These are phyloP conservation scores for Drosophila bocqueti DNA, from an alignment of 1,140 invertebrate species.

Conservation along the genomic window DNA sequence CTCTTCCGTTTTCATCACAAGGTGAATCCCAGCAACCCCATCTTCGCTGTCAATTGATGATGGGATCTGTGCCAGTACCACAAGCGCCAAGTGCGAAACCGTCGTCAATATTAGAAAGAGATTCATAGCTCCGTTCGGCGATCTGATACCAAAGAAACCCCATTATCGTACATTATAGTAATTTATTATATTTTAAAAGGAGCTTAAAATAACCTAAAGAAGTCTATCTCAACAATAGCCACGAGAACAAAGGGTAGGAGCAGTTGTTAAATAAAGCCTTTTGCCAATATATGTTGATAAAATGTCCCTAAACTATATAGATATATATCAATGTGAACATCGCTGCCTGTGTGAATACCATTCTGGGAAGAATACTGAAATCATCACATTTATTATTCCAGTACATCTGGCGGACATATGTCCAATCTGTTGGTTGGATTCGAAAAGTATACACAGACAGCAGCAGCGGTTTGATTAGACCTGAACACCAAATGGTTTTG, in stretches of 20 bases:
- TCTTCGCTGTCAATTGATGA: conserved; percentile 52
- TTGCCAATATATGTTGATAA: neutral
- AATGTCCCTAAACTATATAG: neutral
- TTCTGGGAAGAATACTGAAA: neutral
- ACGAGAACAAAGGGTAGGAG: too few species aligned
- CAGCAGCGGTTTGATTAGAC: neutral
- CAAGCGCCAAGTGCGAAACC: conserved; percentile 37
- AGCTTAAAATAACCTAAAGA: neutral
- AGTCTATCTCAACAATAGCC: too few species aligned
- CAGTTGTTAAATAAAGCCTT: too few species aligned
- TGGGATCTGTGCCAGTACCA: conserved; percentile 46
- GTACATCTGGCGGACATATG: conserved; percentile 8
- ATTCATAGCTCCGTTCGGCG: conserved; percentile 44
- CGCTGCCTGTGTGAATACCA: neutral
- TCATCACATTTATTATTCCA: neutral
- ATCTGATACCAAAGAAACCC: neutral
- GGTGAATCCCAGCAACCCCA: conserved; percentile 41
- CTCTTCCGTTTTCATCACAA: conserved; percentile 56
- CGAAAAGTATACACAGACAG: neutral
- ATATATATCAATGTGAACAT: neutral
- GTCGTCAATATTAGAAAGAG: conserved; percentile 35
- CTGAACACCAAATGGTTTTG: neutral
- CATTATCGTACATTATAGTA: neutral
- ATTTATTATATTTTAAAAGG: neutral
- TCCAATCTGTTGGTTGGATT: neutral